phyloP scores from a whole-genome alignment of 2,888 invertebrate genomes.

The Rutpela maculata region DNA sequence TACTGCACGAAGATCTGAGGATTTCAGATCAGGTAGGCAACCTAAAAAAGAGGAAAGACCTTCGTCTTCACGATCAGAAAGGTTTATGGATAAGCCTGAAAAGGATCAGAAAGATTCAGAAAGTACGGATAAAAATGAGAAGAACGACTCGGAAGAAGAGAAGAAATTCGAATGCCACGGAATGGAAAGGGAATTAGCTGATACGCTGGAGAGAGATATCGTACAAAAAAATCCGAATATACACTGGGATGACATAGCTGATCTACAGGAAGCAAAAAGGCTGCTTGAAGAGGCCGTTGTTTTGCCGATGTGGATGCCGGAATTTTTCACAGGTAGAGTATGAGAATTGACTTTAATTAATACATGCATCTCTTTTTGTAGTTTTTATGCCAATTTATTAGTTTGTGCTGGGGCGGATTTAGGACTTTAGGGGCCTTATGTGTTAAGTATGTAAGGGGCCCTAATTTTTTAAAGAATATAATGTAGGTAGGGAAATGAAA shows the following conservation, averaged over 20 bases:
- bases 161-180: slow-evolving; percentile 89
- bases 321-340: slow-evolving; percentile 95
- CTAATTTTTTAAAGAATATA: too few species aligned
- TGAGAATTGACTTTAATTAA: background rate
- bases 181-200: slow-evolving; percentile 93
- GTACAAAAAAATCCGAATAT: slow-evolving; percentile 98
- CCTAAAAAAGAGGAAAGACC: slow-evolving; percentile 72
- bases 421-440: too few species aligned
- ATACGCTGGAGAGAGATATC: slow-evolving; percentile 93
- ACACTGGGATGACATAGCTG: slow-evolving; percentile 95
- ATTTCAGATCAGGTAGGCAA: slow-evolving; percentile 58
- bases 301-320: slow-evolving; percentile 97
- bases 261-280: slow-evolving; percentile 90
- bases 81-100: slow-evolving; percentile 69
- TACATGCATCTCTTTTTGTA: too few species aligned
- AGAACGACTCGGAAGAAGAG: slow-evolving; percentile 80
- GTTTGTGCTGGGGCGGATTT: too few species aligned
- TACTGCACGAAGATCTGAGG: slow-evolving; percentile 65
- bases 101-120: slow-evolving; percentile 79
- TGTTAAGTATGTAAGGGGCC: too few species aligned
- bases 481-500: too few species aligned
- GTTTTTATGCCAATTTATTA: background rate
- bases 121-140: slow-evolving; percentile 78
- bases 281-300: slow-evolving; percentile 98
- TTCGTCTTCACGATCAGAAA: slow-evolving; percentile 70